Percentiles rank a stretch among this genome's conserved stretches.
phyloP scores from a whole-genome alignment of 2,888 invertebrate species.

The Halocaridina rubra region DNA sequence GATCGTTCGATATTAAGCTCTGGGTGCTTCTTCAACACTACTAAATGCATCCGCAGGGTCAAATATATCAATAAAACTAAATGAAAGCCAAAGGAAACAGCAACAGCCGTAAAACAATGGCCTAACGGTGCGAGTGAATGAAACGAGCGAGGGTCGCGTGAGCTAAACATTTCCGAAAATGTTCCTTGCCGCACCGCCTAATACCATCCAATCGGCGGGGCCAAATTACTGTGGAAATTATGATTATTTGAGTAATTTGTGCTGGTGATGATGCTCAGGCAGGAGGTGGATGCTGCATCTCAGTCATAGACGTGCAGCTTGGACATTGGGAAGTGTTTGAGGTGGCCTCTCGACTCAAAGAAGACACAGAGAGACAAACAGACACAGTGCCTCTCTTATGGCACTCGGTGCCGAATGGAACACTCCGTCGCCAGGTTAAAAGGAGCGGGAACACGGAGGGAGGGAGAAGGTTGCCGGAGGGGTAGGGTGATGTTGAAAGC shows the following conservation, averaged over 20 bases:
- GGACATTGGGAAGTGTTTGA: slow-evolving; percentile 41
- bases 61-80: too few species aligned
- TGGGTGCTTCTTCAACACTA: too few species aligned
- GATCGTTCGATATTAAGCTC: too few species aligned
- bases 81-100: too few species aligned
- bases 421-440: background rate
- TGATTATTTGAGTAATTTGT: slow-evolving; percentile 61
- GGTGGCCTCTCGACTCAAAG: background rate
- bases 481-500: too few species aligned
- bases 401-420: too few species aligned
- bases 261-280: slow-evolving; percentile 55
- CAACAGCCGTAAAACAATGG: too few species aligned
- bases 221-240: slow-evolving; percentile 61
- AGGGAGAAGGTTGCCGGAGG: too few species aligned
- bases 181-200: slow-evolving; percentile 38
- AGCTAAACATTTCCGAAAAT: slow-evolving; percentile 53
- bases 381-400: background rate
- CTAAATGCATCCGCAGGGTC: too few species aligned
- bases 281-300: slow-evolving; percentile 50
- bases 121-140: too few species aligned
- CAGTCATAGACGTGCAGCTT: slow-evolving; percentile 48
- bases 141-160: too few species aligned
- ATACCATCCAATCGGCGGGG: slow-evolving; percentile 56
- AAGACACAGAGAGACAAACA: background rate
- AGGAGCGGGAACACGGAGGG: too few species aligned